These are phyloP conservation scores for Syndactyla subalaris DNA, from an alignment of 2,797 vertebrate species.

Conservation along the genomic window DNA sequence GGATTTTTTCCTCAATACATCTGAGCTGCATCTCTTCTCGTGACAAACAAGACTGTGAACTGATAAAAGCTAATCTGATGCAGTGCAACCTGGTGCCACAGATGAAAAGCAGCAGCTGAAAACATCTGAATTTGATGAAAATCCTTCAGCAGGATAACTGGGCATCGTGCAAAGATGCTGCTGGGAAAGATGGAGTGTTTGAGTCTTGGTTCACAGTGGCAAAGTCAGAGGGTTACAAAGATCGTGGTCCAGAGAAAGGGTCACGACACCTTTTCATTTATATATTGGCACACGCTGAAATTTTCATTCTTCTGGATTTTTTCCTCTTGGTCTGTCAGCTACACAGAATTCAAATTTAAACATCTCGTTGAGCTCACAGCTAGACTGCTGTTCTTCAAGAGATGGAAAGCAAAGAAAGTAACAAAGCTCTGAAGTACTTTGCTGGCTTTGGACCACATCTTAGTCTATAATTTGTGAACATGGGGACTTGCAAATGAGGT, in stretches of 20 bases:
- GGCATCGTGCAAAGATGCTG: background rate
- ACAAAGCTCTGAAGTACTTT: background rate
- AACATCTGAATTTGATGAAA: conserved; percentile 20
- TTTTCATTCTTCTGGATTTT: background rate
- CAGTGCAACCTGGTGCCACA: background rate
- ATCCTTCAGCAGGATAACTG: background rate
- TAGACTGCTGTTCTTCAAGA: background rate
- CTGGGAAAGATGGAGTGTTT: background rate
- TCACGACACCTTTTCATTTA: background rate
- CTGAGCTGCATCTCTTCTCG: background rate
- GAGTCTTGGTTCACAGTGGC: background rate
- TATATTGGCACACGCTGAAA: background rate
- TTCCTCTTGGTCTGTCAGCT: background rate
- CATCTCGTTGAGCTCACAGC: background rate
- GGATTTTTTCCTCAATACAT: background rate
- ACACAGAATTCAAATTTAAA: conserved; percentile 19
- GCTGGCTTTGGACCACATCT: background rate
- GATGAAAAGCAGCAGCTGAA: conserved; percentile 31
- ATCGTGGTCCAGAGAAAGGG: background rate
- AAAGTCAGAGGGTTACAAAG: background rate
- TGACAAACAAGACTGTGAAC: background rate
- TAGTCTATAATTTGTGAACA: conserved; percentile 1
- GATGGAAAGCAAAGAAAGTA: background rate
- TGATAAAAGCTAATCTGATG: background rate
- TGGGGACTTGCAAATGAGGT: background rate